Evolutionary conservation across 2,888 invertebrate genomes (phyloP), one percentile per base, ranked within the genome.

Genomic region (Leptothorax acervorum): DNA sequence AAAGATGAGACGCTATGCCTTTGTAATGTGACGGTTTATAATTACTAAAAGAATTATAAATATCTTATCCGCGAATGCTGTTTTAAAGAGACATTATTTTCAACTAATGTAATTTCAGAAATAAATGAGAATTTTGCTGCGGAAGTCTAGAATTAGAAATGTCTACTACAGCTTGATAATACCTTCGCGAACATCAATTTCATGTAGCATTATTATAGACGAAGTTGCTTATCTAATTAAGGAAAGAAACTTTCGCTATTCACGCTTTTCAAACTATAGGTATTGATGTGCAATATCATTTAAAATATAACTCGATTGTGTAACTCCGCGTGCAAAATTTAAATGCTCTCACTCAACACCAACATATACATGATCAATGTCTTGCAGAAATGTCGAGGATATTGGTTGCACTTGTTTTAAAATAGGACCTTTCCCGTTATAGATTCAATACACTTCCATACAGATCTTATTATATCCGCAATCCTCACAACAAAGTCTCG

Each of bases 341-440:
- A n/a, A n/a, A n/a, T n/a, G n/a, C n/a, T n/a, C n/a, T n/a, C n/a
- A n/a, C n/a, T n/a, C n/a, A n/a, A n/a, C n/a, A n/a, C n/a, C n/a
- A n/a, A n/a, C n/a, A n/a, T n/a, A n/a, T n/a, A n/a, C n/a, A n/a
- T n/a, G n/a, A n/a, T n/a, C n/a, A n/a, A n/a, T n/a, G n/a, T n/a
- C n/a, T n/a, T n/a, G n/a, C n/a, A n/a, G n/a, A n/a, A n/a, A n/a
- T n/a, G n/a, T n/a, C n/a, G n/a, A 57, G 45, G 57, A 79, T 79
- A 70, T 57, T 39, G 57, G 18, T 45, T 70, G 42, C 45, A 18
- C 51, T 35, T 11, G 35, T 70, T 70, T 45, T 57, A 79, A 79
- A 79, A 70, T 23, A 60, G 12, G n/a, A 70, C 11, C 15, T 39
- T 11, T 79, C 42, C 18, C 45, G 23, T 70, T 70, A 78, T 57